Base-by-base conservation (phyloP, 2,888 invertebrate genomes). In the Pelosia muscerda region DNA sequence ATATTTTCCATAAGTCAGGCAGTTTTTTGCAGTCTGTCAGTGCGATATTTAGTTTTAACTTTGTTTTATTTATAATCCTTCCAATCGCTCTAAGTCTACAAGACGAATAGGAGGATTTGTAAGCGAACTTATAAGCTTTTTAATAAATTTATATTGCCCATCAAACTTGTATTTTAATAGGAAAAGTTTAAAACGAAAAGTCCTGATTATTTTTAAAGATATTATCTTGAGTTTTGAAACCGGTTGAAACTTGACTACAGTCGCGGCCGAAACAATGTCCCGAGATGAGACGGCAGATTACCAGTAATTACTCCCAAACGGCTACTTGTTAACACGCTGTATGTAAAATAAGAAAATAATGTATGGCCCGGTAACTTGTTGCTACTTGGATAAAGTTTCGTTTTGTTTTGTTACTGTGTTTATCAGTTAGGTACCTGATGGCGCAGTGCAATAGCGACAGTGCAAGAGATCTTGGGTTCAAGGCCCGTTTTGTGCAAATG, bases 241-340 rank as follows among this genome's bases (percentile, higher is more conserved):
- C 66, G 66, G 66, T 66, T 66, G 38, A 53, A 61, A 23, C 13
- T 58, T 19, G 59, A 59, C 28, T 59, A 64, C 42, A 59, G 31
- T 28, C 26, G 70, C 64, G 65, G 71, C 68, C 57, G 34, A 64
- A 71, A 81, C 79, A 80, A 73, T 80, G 79, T 79, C 69, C 26
- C 63, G 65, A 80, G 82, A 81, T 81, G 78, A 69, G 68, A 71
- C 73, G 64, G 55, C 65, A 63, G 81, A 82, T 78, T 75, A 74
- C 65, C 74, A 69, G 74, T 80, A 81, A 81, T 82, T 82, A 81
- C 73, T 70, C 68, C 73, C 72, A 73, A 74, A 81, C 75, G 34
- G 79, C 72, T 72, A 73, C 81, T 79, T 80, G 74, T 81, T 81
- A 81, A 80, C 78, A 79, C 78, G 63, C 69, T 31, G n/a, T 64